Percentiles rank a stretch among this genome's conserved stretches.
phyloP scores from a whole-genome alignment of 2,113 vertebrate genomes.

The Menura novaehollandiae region DNA sequence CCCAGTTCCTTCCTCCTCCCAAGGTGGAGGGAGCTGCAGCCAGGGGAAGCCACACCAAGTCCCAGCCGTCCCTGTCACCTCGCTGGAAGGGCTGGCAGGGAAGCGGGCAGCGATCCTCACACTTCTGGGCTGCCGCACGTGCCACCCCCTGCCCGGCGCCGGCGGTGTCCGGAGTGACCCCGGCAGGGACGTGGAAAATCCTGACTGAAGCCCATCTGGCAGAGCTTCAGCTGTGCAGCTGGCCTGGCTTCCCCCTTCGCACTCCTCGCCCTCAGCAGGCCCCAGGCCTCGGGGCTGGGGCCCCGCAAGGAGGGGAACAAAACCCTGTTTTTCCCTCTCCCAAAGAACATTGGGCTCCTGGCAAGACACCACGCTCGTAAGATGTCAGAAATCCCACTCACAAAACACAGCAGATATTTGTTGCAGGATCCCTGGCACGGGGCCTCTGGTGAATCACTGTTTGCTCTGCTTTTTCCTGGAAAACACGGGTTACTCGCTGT shows the following conservation, averaged over 20 bases:
- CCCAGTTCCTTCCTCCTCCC: no score
- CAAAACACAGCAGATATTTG: neutral
- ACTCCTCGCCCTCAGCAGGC: neutral
- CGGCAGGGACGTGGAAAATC: fast-evolving
- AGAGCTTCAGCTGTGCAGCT: neutral
- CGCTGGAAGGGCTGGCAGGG: neutral
- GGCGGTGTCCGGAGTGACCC: fast-evolving
- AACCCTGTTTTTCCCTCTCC: neutral
- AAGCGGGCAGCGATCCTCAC: fast-evolving
- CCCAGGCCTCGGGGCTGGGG: neutral
- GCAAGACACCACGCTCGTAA: neutral
- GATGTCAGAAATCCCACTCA: neutral
- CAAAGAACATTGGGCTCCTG: neutral
- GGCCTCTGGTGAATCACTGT: neutral
- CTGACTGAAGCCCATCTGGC: neutral
- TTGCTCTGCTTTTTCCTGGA: neutral
- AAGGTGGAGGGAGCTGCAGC: fast-evolving
- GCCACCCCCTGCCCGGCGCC: neutral
- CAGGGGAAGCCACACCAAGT: neutral
- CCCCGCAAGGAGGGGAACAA: neutral
- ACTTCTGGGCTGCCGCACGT: fast-evolving
- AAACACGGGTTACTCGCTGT: fast-evolving
- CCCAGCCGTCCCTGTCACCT: fast-evolving
- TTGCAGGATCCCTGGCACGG: neutral
- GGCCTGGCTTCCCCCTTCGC: neutral